A percentile compares a stretch with the other conserved stretches of the same genome.
Evolutionary conservation across 2,113 vertebrate genomes (phyloP).

Genomic region (Balaenoptera acutorostrata): DNA sequence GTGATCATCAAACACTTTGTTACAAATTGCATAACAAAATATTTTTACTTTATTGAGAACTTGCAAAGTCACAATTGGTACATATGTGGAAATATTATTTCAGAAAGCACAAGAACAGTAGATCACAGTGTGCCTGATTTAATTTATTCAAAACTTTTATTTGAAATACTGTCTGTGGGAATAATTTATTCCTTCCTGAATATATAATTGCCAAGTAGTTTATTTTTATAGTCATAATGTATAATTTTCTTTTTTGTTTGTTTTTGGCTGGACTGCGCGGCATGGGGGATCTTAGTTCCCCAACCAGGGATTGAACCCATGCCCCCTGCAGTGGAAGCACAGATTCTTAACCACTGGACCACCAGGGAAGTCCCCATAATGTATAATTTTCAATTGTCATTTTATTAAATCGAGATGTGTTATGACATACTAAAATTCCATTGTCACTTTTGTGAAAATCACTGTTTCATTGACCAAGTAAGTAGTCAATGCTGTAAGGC

Average conservation of each 20-base stretch:
- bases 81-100: neutral
- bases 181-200: neutral
- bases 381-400: neutral
- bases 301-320: too few species aligned
- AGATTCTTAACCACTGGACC: too few species aligned
- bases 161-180: neutral
- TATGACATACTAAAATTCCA: neutral
- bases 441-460: slow-evolving; percentile 4
- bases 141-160: neutral
- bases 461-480: neutral
- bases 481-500: neutral
- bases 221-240: neutral
- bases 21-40: neutral
- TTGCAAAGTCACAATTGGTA: neutral
- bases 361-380: neutral
- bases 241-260: neutral
- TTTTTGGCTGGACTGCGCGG: too few species aligned
- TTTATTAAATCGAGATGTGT: slow-evolving; percentile 27
- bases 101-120: neutral
- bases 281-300: too few species aligned
- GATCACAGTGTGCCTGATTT: neutral
- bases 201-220: neutral
- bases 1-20: neutral
- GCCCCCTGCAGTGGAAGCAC: too few species aligned
- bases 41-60: neutral